Percentiles rank a stretch among this genome's conserved stretches.
Conservation (phyloP, 2,888 invertebrate species). For the Prosapia bicincta region DNA sequence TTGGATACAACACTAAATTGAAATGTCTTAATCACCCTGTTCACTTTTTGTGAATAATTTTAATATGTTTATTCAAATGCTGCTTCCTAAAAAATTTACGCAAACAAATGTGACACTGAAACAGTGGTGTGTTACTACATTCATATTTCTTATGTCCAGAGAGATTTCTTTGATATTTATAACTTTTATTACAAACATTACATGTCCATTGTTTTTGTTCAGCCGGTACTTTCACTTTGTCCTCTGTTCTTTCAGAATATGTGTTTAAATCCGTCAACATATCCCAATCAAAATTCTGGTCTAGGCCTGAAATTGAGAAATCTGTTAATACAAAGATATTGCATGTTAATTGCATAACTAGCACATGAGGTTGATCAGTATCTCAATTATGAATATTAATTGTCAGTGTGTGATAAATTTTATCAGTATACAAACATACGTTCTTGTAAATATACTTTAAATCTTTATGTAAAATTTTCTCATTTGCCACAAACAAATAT, state of each 20-base stretch:
- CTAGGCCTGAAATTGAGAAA: background rate
- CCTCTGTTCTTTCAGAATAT: background rate
- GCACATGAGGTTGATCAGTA: too few relatives aligned
- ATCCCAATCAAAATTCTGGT: background rate
- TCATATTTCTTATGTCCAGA: slow-evolving; percentile 34
- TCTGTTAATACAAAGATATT: background rate
- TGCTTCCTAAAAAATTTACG: slow-evolving; percentile 31
- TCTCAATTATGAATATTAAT: too few relatives aligned
- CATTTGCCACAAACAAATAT: too few relatives aligned
- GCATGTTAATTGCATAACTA: background rate
- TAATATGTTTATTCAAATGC: slow-evolving; percentile 30
- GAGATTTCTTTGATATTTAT: slow-evolving; percentile 21
- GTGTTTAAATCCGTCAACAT: background rate
- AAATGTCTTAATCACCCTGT: too few relatives aligned
- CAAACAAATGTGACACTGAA: slow-evolving; percentile 2
- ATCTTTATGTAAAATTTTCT: too few relatives aligned
- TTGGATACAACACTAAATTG: too few relatives aligned
- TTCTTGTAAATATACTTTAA: too few relatives aligned
- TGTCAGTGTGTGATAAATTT: too few relatives aligned
- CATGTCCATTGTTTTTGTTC: background rate
- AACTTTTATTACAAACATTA: slow-evolving; percentile 2
- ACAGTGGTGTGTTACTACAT: slow-evolving; percentile 37
- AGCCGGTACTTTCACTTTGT: background rate
- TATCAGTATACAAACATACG: too few relatives aligned
- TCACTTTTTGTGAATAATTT: slow-evolving; percentile 16